Evolutionary conservation across 2,113 vertebrate genomes (phyloP).

Genomic region (Pseudonaja textilis): DNA sequence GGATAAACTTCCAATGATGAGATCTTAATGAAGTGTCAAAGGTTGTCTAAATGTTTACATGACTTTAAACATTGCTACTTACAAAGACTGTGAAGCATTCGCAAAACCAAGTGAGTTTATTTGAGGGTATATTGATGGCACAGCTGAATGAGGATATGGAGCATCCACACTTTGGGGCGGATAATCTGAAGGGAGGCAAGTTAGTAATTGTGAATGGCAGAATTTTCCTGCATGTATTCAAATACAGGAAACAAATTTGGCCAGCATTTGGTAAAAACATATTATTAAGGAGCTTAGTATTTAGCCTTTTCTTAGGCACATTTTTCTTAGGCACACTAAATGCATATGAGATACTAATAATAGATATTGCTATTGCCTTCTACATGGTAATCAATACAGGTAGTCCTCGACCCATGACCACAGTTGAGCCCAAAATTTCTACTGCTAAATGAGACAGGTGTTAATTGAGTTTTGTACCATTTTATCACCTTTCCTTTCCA

Average conservation of each 20-base stretch:
- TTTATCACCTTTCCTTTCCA: background rate
- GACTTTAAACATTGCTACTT: constrained; percentile 52
- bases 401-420: background rate
- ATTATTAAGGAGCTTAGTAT: background rate
- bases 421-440: background rate
- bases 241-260: background rate
- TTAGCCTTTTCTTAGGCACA: background rate
- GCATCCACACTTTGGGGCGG: constrained; percentile 43
- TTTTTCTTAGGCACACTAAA: background rate
- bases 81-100: constrained; percentile 60
- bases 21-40: background rate
- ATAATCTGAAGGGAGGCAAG: constrained; percentile 58
- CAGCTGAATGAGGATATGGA: constrained; percentile 43
- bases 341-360: background rate
- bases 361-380: background rate
- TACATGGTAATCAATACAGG: background rate
- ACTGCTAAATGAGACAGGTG: background rate
- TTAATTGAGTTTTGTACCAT: background rate
- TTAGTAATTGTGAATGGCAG: constrained; percentile 9
- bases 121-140: constrained; percentile 54
- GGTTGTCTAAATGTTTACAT: background rate
- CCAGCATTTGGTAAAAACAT: background rate
- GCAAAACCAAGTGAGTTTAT: constrained; percentile 51
- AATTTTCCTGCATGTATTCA: background rate
- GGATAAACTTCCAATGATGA: background rate